phyloP scores from a whole-genome alignment of 2,888 invertebrate genomes.

The Heliconius sara region DNA sequence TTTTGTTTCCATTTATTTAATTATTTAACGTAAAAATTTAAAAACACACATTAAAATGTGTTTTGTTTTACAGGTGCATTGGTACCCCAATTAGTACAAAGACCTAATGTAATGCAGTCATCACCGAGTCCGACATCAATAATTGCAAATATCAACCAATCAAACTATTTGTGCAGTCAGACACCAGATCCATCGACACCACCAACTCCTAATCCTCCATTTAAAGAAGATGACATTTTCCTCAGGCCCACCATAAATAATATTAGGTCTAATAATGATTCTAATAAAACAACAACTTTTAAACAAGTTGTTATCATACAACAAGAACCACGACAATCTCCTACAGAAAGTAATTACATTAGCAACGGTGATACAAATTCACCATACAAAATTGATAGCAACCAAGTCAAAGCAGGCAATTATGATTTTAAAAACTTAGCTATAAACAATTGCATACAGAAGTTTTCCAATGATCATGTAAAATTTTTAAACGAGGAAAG shows the following conservation, averaged over 20 bases:
- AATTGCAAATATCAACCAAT: constrained; percentile 78
- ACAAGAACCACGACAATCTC: constrained; percentile 48
- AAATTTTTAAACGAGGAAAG: constrained; percentile 52
- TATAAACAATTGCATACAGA: constrained; percentile 59
- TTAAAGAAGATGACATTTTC: constrained; percentile 53
- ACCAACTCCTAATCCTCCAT: constrained; percentile 46
- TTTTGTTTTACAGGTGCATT: constrained; percentile 56
- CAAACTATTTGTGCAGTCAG: constrained; percentile 75
- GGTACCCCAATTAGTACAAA: constrained; percentile 64
- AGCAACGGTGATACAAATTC: constrained; percentile 52
- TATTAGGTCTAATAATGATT: constrained; percentile 43
- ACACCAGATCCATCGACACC: constrained; percentile 55
- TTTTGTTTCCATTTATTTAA: too few relatives aligned
- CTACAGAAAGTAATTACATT: constrained; percentile 50
- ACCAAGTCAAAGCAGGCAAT: constrained; percentile 56
- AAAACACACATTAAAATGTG: not conserved
- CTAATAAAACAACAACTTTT: constrained; percentile 56
- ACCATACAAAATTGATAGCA: constrained; percentile 51
- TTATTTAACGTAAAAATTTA: not conserved
- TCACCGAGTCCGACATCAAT: constrained; percentile 81
- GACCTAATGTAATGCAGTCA: constrained; percentile 70
- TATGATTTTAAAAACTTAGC: constrained; percentile 67
- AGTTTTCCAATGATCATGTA: constrained; percentile 54
- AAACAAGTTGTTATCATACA: constrained; percentile 69
- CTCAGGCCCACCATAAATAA: constrained; percentile 58